Evolutionary conservation across 2,797 vertebrate species (phyloP).

Genomic region (Pteropus rufus): DNA sequence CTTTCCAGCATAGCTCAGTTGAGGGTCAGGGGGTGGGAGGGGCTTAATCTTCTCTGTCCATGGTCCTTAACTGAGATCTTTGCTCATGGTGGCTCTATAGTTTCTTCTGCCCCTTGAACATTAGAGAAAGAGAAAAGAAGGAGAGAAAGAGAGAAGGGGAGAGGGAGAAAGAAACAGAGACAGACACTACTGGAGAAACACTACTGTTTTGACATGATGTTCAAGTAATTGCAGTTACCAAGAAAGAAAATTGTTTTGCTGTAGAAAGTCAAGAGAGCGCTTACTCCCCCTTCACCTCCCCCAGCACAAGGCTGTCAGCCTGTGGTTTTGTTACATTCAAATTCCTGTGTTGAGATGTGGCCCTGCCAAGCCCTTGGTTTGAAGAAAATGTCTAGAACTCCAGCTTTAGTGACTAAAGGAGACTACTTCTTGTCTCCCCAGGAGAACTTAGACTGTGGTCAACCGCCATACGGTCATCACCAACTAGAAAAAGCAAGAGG

Average conservation of each 20-base stretch:
- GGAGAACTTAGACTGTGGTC: fast-evolving
- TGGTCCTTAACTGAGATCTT: background rate
- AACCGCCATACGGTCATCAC: background rate
- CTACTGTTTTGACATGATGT: background rate
- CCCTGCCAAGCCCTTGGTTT: background rate
- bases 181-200: background rate
- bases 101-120: background rate
- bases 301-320: background rate
- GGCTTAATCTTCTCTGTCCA: background rate
- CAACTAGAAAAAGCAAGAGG: background rate
- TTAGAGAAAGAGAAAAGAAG: background rate
- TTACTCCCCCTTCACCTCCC: background rate
- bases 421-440: background rate
- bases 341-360: background rate
- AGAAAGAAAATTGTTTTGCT: slow-evolving; percentile 47
- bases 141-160: no score
- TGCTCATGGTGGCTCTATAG: fast-evolving
- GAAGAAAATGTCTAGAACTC: background rate
- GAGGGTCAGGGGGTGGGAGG: fast-evolving
- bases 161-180: background rate
- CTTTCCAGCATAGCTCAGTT: background rate
- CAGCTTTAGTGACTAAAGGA: background rate
- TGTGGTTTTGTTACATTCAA: background rate
- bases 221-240: slow-evolving; percentile 20
- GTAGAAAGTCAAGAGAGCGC: background rate